phyloP scores from a whole-genome alignment of 2,113 vertebrate genomes.

The Candoia aspera region DNA sequence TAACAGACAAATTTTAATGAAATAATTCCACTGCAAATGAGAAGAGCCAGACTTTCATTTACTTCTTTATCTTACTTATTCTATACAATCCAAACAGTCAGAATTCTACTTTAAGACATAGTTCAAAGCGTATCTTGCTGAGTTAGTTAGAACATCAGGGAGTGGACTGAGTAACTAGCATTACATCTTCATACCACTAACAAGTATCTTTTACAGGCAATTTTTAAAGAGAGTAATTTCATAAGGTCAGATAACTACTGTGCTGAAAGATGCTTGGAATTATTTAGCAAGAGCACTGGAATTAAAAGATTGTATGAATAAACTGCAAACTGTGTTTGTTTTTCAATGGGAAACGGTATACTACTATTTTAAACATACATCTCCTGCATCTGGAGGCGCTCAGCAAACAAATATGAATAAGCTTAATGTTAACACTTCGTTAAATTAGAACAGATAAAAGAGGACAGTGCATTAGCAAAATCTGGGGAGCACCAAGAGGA shows the following conservation, averaged over 20 bases:
- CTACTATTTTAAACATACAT: neutral
- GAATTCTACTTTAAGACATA: neutral
- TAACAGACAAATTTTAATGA: neutral
- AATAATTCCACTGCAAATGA: neutral
- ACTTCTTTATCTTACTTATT: neutral
- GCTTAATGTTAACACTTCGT: neutral
- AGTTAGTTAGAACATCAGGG: neutral
- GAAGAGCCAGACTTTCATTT: neutral
- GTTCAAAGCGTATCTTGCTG: neutral
- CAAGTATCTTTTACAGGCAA: neutral
- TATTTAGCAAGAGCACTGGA: neutral
- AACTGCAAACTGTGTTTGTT: neutral
- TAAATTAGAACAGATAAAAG: constrained; percentile 6
- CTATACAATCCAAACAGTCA: neutral
- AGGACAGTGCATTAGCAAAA: neutral
- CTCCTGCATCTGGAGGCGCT: neutral
- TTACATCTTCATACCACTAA: neutral
- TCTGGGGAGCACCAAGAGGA: neutral
- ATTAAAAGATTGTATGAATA: neutral
- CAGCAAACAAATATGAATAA: neutral
- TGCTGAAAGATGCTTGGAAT: neutral
- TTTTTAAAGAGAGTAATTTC: neutral
- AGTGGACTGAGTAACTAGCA: neutral
- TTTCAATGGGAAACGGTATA: neutral
- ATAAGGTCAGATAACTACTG: constrained; percentile 9